phyloP scores from a whole-genome alignment of 2,888 invertebrate genomes.

The Dryadula phaetusa region DNA sequence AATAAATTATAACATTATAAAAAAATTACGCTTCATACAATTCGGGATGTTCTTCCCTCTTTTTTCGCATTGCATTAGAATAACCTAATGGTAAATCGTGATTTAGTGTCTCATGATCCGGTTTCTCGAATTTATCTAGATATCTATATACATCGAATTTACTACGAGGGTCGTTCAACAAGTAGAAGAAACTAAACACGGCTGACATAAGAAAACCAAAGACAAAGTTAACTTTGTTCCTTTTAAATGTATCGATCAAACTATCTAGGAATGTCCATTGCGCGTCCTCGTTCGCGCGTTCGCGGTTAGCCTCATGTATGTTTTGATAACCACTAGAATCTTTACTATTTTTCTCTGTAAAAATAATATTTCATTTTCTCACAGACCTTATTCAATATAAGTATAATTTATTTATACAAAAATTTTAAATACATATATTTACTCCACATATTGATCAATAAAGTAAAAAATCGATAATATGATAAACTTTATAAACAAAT shows the following conservation, averaged over 20 bases:
- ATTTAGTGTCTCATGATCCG: conserved; percentile 42
- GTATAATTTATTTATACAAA: no score
- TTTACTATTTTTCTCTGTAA: conserved; percentile 72
- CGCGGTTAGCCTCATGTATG: conserved; percentile 70
- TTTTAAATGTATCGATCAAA: conserved; percentile 59
- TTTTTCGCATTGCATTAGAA: conserved; percentile 56
- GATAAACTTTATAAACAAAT: no score
- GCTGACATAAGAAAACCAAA: conserved; percentile 62
- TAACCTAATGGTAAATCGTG: conserved; percentile 66
- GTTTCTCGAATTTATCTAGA: conserved; percentile 46
- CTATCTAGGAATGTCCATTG: conserved; percentile 69
- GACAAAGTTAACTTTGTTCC: conserved; percentile 59
- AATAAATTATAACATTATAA: no score
- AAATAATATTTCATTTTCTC: conserved; percentile 54
- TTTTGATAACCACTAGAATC: conserved; percentile 59
- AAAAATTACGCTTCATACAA: conserved; percentile 67
- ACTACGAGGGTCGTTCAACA: conserved; percentile 56
- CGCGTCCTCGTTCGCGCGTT: conserved; percentile 54
- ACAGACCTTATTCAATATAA: no score
- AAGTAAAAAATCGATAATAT: no score
- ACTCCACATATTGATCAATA: no score
- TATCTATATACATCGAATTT: conserved; percentile 50
- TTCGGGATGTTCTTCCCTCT: conserved; percentile 63
- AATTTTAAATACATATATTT: no score
- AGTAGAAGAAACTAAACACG: conserved; percentile 38